A percentile compares a stretch with the other conserved stretches of the same genome.
phyloP scores from a whole-genome alignment of 2,113 vertebrate genomes.

The Cranoglanis bouderius region DNA sequence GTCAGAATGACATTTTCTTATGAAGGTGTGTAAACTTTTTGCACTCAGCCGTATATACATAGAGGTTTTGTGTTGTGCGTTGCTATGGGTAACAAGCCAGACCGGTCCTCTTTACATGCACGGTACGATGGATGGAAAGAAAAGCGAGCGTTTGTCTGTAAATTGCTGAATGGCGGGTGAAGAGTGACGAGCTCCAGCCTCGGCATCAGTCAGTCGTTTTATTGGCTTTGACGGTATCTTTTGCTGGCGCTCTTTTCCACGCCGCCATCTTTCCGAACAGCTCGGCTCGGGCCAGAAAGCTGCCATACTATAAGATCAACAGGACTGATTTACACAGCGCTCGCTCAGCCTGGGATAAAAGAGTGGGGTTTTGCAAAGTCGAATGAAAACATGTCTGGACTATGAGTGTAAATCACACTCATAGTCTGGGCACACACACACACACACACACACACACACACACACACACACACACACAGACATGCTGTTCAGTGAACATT shows the following conservation, averaged over 20 bases:
- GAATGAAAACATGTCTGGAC: constrained; percentile 66
- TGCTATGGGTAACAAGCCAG: background rate
- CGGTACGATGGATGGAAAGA: background rate
- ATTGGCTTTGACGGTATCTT: constrained; percentile 41
- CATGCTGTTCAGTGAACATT: constrained; percentile 33
- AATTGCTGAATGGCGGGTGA: constrained; percentile 45
- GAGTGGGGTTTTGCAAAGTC: constrained; percentile 53
- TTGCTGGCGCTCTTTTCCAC: constrained; percentile 21
- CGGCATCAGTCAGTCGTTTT: constrained; percentile 58
- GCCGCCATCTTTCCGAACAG: constrained; percentile 56
- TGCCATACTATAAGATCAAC: constrained; percentile 59
- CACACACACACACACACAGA: constrained; percentile 36
- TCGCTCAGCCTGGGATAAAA: constrained; percentile 61
- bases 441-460: constrained; percentile 35
- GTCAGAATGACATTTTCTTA: background rate
- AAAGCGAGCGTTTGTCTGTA: constrained; percentile 46
- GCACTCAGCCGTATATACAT: background rate
- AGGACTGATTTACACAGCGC: constrained; percentile 54
- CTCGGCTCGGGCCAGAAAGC: constrained; percentile 50
- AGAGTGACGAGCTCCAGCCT: constrained; percentile 49
- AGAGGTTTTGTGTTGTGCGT: background rate
- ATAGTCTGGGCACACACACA: constrained; percentile 45
- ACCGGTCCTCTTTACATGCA: constrained; percentile 49
- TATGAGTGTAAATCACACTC: constrained; percentile 59
- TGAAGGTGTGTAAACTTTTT: background rate